phyloP scores from a whole-genome alignment of 2,888 invertebrate species.

The Gari tellinella region DNA sequence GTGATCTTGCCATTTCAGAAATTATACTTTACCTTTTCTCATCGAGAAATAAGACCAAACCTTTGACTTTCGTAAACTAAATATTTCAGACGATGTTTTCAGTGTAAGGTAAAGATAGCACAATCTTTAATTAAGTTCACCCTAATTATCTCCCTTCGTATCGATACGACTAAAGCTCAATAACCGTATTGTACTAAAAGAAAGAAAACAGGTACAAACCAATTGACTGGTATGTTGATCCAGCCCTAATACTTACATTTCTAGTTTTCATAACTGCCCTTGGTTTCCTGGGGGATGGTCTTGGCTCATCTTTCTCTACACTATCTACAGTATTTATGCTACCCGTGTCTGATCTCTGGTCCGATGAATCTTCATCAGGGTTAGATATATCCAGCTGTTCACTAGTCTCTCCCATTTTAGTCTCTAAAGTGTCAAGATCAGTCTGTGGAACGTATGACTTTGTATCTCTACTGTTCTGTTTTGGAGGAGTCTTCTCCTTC shows the following conservation, averaged over 20 bases:
- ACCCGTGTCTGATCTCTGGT: constrained; percentile 75
- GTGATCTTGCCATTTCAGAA: too few relatives aligned
- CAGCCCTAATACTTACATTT: constrained; percentile 65
- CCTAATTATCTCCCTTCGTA: too few relatives aligned
- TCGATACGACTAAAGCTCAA: too few relatives aligned
- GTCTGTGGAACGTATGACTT: constrained; percentile 73
- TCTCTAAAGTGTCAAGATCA: constrained; percentile 78
- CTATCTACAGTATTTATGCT: constrained; percentile 77
- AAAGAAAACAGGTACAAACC: neutral
- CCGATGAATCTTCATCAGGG: constrained; percentile 71
- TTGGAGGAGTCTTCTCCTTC: constrained; percentile 39
- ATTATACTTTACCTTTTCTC: too few relatives aligned
- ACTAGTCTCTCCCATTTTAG: constrained; percentile 64
- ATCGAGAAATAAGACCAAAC: too few relatives aligned
- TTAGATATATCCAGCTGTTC: constrained; percentile 70
- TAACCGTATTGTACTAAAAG: too few relatives aligned
- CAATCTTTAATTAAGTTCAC: too few relatives aligned
- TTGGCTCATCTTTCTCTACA: constrained; percentile 68
- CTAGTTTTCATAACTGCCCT: constrained; percentile 66
- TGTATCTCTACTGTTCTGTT: constrained; percentile 22
- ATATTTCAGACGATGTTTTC: too few relatives aligned
- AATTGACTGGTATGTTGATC: neutral
- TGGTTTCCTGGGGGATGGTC: constrained; percentile 27
- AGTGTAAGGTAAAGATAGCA: too few relatives aligned
- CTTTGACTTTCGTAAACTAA: too few relatives aligned